Evolutionary conservation across 2,797 vertebrate species (phyloP).

Genomic region (Tarsius wallacei): DNA sequence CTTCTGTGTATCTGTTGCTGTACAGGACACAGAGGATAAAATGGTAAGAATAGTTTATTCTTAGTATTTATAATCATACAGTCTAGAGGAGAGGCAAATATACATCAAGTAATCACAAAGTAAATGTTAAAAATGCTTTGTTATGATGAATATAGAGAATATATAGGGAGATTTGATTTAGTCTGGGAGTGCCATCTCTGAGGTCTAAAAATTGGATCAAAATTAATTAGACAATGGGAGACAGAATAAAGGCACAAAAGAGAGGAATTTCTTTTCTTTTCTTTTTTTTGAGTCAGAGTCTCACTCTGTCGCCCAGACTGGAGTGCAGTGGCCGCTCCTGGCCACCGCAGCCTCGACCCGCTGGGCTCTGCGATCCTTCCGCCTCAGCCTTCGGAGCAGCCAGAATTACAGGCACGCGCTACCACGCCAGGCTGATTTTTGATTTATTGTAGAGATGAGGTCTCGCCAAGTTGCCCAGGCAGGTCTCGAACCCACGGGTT

Average conservation of each 20-base stretch:
- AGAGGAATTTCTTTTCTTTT: too few species aligned
- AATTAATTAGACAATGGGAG: background rate
- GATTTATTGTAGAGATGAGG: too few species aligned
- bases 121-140: background rate
- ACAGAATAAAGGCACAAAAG: background rate
- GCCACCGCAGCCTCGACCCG: too few species aligned
- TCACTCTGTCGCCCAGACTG: too few species aligned
- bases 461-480: too few species aligned
- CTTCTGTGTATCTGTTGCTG: background rate
- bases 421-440: too few species aligned
- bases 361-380: too few species aligned
- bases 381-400: too few species aligned
- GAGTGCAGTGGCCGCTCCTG: too few species aligned
- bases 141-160: background rate
- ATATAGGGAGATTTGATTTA: background rate
- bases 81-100: background rate
- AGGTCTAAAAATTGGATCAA: background rate
- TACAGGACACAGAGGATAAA: background rate
- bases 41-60: background rate
- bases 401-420: too few species aligned
- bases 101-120: background rate
- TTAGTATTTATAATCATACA: background rate
- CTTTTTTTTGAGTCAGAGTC: too few species aligned
- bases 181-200: background rate
- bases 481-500: too few species aligned